phyloP scores from a whole-genome alignment of 2,888 invertebrate genomes.

The Listrodromus nycthemerus region DNA sequence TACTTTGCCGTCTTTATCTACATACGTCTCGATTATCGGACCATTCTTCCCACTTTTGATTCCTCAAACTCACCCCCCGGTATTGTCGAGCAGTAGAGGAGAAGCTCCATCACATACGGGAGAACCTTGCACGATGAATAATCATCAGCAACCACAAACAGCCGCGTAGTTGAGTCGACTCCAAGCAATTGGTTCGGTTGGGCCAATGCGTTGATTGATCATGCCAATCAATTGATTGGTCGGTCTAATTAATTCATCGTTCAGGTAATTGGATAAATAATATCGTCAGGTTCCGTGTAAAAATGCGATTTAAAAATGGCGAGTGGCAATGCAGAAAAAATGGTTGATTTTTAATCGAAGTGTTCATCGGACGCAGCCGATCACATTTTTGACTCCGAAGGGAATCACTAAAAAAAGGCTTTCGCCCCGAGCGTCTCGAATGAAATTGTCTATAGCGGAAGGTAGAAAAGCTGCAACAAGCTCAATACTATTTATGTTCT shows the following conservation, averaged over 20 bases:
- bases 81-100: neutral
- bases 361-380: no score
- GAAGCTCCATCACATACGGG: neutral
- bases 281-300: no score
- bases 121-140: neutral
- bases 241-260: no score
- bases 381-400: neutral
- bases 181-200: neutral
- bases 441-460: neutral
- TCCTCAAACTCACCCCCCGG: neutral
- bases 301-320: no score
- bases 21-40: neutral
- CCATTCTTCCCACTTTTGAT: neutral
- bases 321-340: neutral
- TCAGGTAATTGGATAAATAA: no score
- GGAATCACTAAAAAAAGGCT: neutral
- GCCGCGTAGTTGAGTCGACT: neutral
- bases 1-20: slow-evolving; percentile 13
- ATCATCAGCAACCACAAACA: neutral
- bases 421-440: neutral
- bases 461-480: slow-evolving; percentile 10
- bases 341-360: no score
- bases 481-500: slow-evolving; percentile 15
- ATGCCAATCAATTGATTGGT: no score
- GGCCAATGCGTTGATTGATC: no score